Base-by-base conservation (phyloP, 2,888 invertebrate genomes). In the Mantis religiosa region DNA sequence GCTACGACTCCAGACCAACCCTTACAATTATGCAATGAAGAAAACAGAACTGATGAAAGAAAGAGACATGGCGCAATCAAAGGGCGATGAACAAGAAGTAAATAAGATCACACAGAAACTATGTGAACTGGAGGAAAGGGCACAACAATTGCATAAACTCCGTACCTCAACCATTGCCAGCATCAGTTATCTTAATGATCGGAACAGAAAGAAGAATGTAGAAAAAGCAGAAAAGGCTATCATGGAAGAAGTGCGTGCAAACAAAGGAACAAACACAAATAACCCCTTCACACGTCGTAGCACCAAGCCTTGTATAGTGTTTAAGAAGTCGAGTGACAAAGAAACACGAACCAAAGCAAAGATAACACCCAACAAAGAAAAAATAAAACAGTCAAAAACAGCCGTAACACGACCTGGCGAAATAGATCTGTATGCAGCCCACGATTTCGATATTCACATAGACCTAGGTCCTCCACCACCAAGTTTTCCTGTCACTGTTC, bases 121-220 rank as follows among this genome's bases (percentile, higher is more conserved):
- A 28, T 96, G 97, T 87, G 97, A 98, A 91, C 93, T 99, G 71
- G 99, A 99, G 92, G 98, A 97, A 91, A 94, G 98, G 84, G 99
- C 99, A 0, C 96, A 95, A 47, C 97, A 98, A 91, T 93, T 99
- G 34, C 99, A 99, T 93, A 98, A 98, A 93, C 95, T 96, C 90
- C 94, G 99, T 9, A 98, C 98, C 0, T 97, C 97, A 1, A 98
- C 97, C 81, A 98, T 99, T 91, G 98, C 97, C 91, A 98, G 98
- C 92, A 99, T 99, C 92, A 98, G 98, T 0, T 99, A 98, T 92
- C 99, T 99, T 90, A 99, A 99, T 93, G 98, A 99, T 93, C 95
- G 99, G 89, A 99, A 99, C 93, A 94, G 99, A 86, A 97, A 97
- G 92, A 95, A 97, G 34, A 99, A 99, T 91, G 97, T 99, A 0